Evolutionary conservation across 2,888 invertebrate genomes (phyloP).

Genomic region (Calliphora vomitoria): DNA sequence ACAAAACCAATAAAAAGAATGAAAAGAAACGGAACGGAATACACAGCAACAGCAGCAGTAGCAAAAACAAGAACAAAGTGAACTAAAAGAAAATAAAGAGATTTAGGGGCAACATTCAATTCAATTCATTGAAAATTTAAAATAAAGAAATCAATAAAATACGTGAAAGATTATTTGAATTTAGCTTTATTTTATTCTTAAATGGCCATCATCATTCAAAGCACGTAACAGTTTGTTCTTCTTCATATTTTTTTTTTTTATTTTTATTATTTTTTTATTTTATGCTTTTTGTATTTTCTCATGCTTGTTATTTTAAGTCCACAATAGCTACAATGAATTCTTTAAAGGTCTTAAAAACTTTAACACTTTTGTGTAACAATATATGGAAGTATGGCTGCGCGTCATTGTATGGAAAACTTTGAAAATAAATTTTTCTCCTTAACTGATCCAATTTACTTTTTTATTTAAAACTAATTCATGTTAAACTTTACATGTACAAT

Average conservation of each 20-base stretch:
- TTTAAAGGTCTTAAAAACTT: conserved; percentile 52
- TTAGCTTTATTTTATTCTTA: conserved; percentile 35
- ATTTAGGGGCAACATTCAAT: conserved; percentile 59
- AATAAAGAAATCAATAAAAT: conserved; percentile 73
- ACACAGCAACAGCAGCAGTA: not conserved
- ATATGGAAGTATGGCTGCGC: not conserved
- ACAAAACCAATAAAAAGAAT: not conserved
- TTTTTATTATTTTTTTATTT: too few species aligned
- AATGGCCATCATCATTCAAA: conserved; percentile 54
- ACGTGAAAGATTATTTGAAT: conserved; percentile 73
- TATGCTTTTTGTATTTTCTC: not conserved
- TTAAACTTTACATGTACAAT: too few species aligned
- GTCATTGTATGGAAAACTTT: too few species aligned
- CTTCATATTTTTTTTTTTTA: not conserved
- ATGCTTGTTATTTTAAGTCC: conserved; percentile 21
- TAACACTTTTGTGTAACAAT: conserved; percentile 40
- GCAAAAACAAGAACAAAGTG: conserved; percentile 1
- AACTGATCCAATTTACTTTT: too few species aligned
- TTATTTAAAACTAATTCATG: too few species aligned
- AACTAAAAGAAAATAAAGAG: conserved; percentile 64
- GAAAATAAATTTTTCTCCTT: too few species aligned
- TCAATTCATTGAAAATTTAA: conserved; percentile 67
- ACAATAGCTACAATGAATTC: conserved; percentile 26
- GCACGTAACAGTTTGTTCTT: conserved; percentile 60
- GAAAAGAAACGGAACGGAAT: not conserved